Conservation (phyloP, 2,113 vertebrate species). For the Mola mola region DNA sequence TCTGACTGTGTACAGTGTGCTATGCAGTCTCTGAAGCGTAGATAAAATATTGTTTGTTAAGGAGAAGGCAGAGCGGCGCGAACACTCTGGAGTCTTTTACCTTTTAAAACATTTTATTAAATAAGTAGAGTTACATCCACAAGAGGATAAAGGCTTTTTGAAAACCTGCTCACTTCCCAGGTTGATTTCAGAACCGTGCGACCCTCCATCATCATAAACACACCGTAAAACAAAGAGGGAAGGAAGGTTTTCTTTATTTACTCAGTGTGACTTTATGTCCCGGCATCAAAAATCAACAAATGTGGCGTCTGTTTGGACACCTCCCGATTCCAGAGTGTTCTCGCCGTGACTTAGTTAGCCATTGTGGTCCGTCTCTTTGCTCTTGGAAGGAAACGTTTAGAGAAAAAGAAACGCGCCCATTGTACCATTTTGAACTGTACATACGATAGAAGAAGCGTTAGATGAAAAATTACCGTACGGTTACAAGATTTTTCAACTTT, state of each 20-base stretch:
- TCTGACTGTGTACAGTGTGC: conserved; percentile 71
- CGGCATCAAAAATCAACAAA: background rate
- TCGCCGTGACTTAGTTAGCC: conserved; percentile 5
- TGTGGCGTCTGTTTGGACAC: conserved; percentile 31
- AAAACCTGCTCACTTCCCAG: too few relatives aligned
- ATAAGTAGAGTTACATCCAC: background rate
- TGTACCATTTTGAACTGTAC: conserved; percentile 68
- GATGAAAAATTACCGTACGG: conserved; percentile 58
- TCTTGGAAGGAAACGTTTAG: conserved; percentile 33
- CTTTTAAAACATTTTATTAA: conserved; percentile 4
- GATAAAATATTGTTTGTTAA: conserved; percentile 52
- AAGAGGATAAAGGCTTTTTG: too few relatives aligned
- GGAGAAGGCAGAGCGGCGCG: conserved; percentile 26
- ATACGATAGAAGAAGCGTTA: conserved; percentile 60
- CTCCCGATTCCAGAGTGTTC: conserved; percentile 68
- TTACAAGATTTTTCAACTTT: conserved; percentile 52
- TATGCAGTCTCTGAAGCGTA: conserved; percentile 67
- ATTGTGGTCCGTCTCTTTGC: conserved; percentile 26
- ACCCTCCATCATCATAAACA: too few relatives aligned
- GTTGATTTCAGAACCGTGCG: too few relatives aligned
- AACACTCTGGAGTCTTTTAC: conserved; percentile 66
- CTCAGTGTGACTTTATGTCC: conserved; percentile 64
- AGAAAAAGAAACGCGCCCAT: background rate
- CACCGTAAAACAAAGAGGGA: too few relatives aligned
- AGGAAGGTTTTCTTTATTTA: too few relatives aligned